Conservation (phyloP, 1,140 invertebrate species). For the Charaxes varanes region DNA sequence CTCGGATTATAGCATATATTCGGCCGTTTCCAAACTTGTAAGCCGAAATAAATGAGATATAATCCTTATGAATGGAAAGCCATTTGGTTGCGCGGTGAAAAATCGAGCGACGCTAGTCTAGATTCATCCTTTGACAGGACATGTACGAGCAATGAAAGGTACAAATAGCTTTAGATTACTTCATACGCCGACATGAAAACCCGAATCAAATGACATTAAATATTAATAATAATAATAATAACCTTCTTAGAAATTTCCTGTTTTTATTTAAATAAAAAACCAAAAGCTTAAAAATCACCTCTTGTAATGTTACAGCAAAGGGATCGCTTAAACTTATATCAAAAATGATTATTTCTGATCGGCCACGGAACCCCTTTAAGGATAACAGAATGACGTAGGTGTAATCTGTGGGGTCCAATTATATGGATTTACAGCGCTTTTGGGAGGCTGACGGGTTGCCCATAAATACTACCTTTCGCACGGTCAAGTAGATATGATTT, state of each 20-base stretch:
- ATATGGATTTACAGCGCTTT: not conserved
- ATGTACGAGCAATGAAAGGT: not conserved
- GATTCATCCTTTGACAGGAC: not conserved
- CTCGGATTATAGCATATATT: slow-evolving; percentile 22
- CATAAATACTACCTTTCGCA: slow-evolving; percentile 1
- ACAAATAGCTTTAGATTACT: too few relatives aligned
- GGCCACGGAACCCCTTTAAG: not conserved
- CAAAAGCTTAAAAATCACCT: too few relatives aligned
- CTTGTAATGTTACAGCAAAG: too few relatives aligned
- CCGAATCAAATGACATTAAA: too few relatives aligned
- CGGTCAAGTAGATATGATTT: slow-evolving; percentile 3
- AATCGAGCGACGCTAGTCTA: not conserved
- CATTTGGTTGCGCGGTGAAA: slow-evolving; percentile 1
- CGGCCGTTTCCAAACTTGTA: slow-evolving; percentile 4
- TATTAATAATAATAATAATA: too few relatives aligned
- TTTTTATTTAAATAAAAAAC: too few relatives aligned
- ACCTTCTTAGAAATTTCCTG: too few relatives aligned
- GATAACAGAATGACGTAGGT: too few relatives aligned
- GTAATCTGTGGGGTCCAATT: not conserved
- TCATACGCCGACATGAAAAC: too few relatives aligned
- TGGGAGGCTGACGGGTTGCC: slow-evolving; percentile 1
- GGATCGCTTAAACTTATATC: too few relatives aligned
- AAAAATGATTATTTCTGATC: not conserved
- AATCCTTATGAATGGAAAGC: slow-evolving; percentile 11
- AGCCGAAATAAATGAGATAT: slow-evolving; percentile 15